Evolutionary conservation across 2,888 invertebrate genomes (phyloP), one percentile per base, ranked within the genome.

Genomic region (Trachelus tabidus): DNA sequence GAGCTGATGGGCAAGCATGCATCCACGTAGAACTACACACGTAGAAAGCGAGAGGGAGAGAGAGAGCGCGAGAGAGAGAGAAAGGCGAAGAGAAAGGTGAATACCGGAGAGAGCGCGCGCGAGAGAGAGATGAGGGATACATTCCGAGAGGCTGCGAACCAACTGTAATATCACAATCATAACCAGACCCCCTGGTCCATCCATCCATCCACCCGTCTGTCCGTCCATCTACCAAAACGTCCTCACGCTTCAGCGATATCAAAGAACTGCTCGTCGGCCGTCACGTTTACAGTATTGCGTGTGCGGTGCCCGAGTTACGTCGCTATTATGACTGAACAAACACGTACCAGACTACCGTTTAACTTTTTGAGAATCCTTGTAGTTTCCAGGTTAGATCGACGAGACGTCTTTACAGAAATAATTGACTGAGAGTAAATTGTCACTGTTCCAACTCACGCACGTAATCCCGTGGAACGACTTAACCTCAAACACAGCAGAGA

Each of bases 231-330:
- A 85, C 87, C 88, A 87, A 89, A 90, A 88, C 90, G 89, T 89
- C 89, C 89, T 91, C 87, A 91, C 91, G 91, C 90, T 91, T 89
- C 87, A 90, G 85, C 90, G 90, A 86, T 91, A 91, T 91, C 91
- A 91, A 91, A 91, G 91, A 91, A 90, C 89, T 87, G 79, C 77
- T 81, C 83, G 81, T 83, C 80, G 81, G 81, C 80, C 81, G 81
- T 81, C 82, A 80, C 81, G 84, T 85, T 83, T 79, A 82, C 82
- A 81, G 77, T 79, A 83, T 74, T 35, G 74, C 74, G 11, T 34
- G 34, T 71, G 71, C 71, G 33, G 71, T 34, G 71, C 15, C 71
- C 71, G 71, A 56, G 56, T 56, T 56, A 56, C 23, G 23, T 56
- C 3, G 23, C 56, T 56, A 56, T 56, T 23, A 56, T 56, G 56